Evolutionary conservation across 2,113 vertebrate species (phyloP).

Genomic region (Vidua chalybeata): DNA sequence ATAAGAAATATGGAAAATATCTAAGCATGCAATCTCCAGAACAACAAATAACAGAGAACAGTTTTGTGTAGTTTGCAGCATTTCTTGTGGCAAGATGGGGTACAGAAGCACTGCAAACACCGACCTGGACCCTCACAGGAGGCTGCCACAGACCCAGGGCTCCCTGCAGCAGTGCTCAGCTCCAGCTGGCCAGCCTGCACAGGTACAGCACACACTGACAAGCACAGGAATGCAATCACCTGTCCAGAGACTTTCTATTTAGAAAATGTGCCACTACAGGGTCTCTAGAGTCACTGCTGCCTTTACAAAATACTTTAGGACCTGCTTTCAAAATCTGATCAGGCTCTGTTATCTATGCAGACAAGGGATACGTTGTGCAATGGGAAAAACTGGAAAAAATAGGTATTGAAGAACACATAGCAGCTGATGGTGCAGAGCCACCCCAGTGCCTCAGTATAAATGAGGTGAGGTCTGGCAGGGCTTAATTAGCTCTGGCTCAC

Average conservation of each 20-base stretch:
- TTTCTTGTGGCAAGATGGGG: background rate
- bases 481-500: background rate
- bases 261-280: background rate
- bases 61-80: background rate
- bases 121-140: background rate
- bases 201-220: background rate
- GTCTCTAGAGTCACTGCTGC: background rate
- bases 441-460: background rate
- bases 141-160: accelerated
- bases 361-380: accelerated
- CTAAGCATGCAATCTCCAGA: background rate
- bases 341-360: background rate
- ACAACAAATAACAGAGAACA: background rate
- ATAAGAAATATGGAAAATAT: background rate
- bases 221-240: background rate
- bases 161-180: background rate
- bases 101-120: background rate
- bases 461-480: background rate
- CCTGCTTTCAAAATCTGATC: background rate
- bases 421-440: background rate
- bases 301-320: background rate
- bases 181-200: background rate
- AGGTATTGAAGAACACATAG: background rate
- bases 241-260: background rate
- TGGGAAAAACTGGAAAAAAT: background rate